These are phyloP conservation scores for Caenorhabditis remanei DNA, from an alignment of 1,140 invertebrate species.

Conservation along the genomic window DNA sequence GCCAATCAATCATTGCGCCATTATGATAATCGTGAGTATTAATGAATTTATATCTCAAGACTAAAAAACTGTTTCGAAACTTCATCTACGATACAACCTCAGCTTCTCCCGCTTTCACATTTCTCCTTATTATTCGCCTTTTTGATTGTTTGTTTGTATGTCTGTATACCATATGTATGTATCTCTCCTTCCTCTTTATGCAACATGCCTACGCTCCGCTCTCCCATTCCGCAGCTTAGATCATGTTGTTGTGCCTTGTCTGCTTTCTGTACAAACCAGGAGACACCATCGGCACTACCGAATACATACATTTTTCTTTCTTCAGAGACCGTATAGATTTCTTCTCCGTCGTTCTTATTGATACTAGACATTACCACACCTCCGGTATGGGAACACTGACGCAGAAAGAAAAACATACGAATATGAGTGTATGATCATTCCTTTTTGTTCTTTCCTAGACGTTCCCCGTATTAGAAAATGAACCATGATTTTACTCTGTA, in stretches of 20 bases:
- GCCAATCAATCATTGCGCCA: neutral
- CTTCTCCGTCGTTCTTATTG: neutral
- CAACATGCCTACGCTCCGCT: neutral
- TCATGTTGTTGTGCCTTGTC: neutral
- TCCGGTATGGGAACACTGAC: too few relatives aligned
- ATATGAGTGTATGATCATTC: too few relatives aligned
- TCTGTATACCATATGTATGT: neutral
- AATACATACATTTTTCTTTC: neutral
- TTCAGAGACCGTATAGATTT: conserved; percentile 21
- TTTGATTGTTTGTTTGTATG: neutral
- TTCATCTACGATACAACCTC: too few relatives aligned
- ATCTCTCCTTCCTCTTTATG: neutral
- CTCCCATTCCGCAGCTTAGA: neutral
- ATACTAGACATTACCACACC: neutral
- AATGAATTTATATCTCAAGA: neutral
- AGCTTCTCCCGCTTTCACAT: neutral
- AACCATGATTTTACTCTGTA: too few relatives aligned
- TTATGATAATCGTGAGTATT: conserved; percentile 41
- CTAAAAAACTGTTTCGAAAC: too few relatives aligned
- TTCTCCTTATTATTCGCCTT: neutral
- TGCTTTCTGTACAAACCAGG: conserved; percentile 11
- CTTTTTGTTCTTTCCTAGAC: too few relatives aligned
- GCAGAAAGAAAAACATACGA: too few relatives aligned
- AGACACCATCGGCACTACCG: neutral
- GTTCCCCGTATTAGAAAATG: too few relatives aligned